Conservation (phyloP, 2,888 invertebrate genomes). For the Tholera decimalis region DNA sequence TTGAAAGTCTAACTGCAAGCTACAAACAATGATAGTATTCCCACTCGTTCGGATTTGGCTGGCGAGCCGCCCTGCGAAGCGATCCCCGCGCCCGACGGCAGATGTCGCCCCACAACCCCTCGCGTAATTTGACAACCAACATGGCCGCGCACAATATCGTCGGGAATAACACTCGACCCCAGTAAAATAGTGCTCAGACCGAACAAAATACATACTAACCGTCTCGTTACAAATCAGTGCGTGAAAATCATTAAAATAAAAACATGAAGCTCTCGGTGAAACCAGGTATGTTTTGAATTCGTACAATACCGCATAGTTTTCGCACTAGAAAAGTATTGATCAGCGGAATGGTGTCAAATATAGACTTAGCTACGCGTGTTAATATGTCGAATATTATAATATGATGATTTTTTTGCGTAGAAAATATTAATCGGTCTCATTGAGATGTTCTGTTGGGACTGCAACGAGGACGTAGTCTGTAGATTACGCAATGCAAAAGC, state of each 20-base stretch:
- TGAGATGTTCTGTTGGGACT: constrained; percentile 19
- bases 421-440: constrained; percentile 23
- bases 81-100: constrained; percentile 70
- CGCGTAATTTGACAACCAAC: constrained; percentile 67
- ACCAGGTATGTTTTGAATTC: constrained; percentile 59
- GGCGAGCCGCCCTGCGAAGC: constrained; percentile 60
- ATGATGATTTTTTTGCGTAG: constrained; percentile 18
- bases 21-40: constrained; percentile 59
- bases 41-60: constrained; percentile 54
- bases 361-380: constrained; percentile 39
- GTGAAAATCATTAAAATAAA: constrained; percentile 38
- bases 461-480: constrained; percentile 24
- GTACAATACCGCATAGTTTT: constrained; percentile 43
- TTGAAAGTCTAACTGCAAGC: constrained; percentile 62
- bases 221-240: constrained; percentile 46
- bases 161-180: constrained; percentile 73
- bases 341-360: constrained; percentile 67
- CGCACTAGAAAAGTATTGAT: constrained; percentile 76
- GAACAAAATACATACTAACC: constrained; percentile 31
- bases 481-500: constrained; percentile 65
- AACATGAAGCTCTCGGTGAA: constrained; percentile 54
- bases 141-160: constrained; percentile 65
- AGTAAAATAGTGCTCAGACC: constrained; percentile 66
- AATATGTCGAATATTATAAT: constrained; percentile 26
- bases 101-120: constrained; percentile 75